Evolutionary conservation across 2,888 invertebrate genomes (phyloP), one percentile per base, ranked within the genome.

Genomic region (Zaprionus lineosus): DNA sequence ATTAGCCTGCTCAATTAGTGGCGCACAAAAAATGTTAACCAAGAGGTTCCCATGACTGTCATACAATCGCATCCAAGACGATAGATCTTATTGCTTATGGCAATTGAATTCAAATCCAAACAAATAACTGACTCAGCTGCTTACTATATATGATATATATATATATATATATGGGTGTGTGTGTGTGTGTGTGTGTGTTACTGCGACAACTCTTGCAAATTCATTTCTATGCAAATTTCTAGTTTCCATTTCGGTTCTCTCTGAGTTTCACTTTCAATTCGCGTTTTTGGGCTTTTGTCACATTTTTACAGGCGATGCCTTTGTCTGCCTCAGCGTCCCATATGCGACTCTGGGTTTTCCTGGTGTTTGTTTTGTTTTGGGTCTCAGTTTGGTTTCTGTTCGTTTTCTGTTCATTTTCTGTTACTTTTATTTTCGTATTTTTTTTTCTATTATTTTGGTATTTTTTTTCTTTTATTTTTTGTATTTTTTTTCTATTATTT

Each of bases 151-250:
- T 24, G 6, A 19, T 19, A 19, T 5, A 3, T 19, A 5, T 19
- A 19, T 19, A 19, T 19, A n/a, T n/a, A n/a, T n/a, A n/a, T n/a
- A n/a, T n/a, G n/a, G n/a, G n/a, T n/a, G n/a, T n/a, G n/a, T n/a
- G n/a, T n/a, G n/a, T n/a, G n/a, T 19, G 9, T 34, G 40, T 9
- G 29, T 41, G 37, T 14, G 16, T 15, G 21, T 43, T 41, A 43
- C 24, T 41, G 75, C 75, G 52, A 61, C 62, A 72, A 66, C 61
- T 84, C 53, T 84, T 68, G 63, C 72, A 85, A 82, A 86, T 83
- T 86, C 73, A 83, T 83, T 83, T 86, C 81, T 85, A 86, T 86
- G 82, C 86, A 79, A 86, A 83, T 83, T 86, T 86, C 82, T 83
- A 77, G 77, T 84, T 82, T 66, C 61, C 83, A 83, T 86, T 86